Base-by-base conservation (phyloP, 2,113 vertebrate species). In the Camelus dromedarius region DNA sequence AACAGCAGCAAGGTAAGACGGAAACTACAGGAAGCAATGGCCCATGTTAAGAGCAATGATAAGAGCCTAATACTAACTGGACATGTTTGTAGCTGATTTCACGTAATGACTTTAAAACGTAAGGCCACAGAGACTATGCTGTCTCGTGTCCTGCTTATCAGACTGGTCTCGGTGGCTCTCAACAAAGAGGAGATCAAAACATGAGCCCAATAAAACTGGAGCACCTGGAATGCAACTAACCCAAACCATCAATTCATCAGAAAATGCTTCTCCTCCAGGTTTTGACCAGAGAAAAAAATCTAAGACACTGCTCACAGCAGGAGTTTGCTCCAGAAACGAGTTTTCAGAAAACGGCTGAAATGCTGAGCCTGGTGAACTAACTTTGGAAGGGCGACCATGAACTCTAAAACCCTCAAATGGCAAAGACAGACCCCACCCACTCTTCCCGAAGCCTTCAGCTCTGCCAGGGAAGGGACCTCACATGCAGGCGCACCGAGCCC, bases 401-500 rank as follows among this genome's bases (percentile, higher is more conserved):
- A 46, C 18, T 52, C 64, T 9, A n/a, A 83, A 88, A 81, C 12
- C 30, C 62, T 24, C 26, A 5, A 56, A 70, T 3, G 19, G 50
- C 30, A 35, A 52, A 12, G 42, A 32, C 38, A n/a, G 12, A 60
- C 20, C n/a, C 38, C 2, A 6, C 30, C n/a, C 0, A 4, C 11
- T 50, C 75, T 60, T 35, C 56, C 22, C 28, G 14, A 35, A 32
- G 28, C 8, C 5, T 0, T 16, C 60, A 2, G 58, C 8, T 58
- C 35, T 28, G 30, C 8, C 12, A 26, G 62, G n/a, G 38, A 58
- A 6, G 42, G 70, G 15, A 22, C 19, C 16, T 9, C 11, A 0
- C 0, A 0, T 1, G 38, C 35, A 88, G 66, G 38, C 56, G 38
- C 38, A 42, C 20, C 2, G 0, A 42, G 1, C 38, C 35, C 75